phyloP scores from a whole-genome alignment of 2,888 invertebrate species.

The Griposia aprilina region DNA sequence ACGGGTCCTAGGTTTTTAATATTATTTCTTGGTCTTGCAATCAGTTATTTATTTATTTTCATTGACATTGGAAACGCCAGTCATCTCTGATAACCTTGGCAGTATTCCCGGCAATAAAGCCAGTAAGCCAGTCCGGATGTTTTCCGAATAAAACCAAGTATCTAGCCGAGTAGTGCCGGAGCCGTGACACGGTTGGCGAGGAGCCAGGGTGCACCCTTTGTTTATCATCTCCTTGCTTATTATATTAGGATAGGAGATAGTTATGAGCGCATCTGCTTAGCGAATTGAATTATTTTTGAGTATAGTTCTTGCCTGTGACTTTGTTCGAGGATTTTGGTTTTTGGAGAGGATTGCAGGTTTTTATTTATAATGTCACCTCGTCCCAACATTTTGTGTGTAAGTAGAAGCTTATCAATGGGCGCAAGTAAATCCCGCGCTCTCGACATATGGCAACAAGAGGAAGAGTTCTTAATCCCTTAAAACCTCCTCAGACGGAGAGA shows the following conservation, averaged over 20 bases:
- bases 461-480: too few species aligned
- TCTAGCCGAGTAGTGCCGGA: slow-evolving; percentile 28
- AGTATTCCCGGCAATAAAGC: slow-evolving; percentile 33
- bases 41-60: background rate
- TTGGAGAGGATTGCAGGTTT: background rate
- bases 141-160: slow-evolving; percentile 49
- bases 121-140: slow-evolving; percentile 52
- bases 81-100: slow-evolving; percentile 36
- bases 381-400: too few species aligned
- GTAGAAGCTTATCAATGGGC: too few species aligned
- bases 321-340: background rate
- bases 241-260: slow-evolving; percentile 36
- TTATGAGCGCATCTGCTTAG: slow-evolving; percentile 49
- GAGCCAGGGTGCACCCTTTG: slow-evolving; percentile 68
- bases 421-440: too few species aligned
- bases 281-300: slow-evolving; percentile 10
- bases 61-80: slow-evolving; percentile 27
- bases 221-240: slow-evolving; percentile 50
- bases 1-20: too few species aligned
- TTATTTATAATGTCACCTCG: too few species aligned
- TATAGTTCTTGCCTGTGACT: background rate
- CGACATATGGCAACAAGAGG: too few species aligned
- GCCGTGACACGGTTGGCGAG: slow-evolving; percentile 73
- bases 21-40: background rate
- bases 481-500: too few species aligned